phyloP scores from a whole-genome alignment of 2,888 invertebrate genomes.

The Halictus ligatus region DNA sequence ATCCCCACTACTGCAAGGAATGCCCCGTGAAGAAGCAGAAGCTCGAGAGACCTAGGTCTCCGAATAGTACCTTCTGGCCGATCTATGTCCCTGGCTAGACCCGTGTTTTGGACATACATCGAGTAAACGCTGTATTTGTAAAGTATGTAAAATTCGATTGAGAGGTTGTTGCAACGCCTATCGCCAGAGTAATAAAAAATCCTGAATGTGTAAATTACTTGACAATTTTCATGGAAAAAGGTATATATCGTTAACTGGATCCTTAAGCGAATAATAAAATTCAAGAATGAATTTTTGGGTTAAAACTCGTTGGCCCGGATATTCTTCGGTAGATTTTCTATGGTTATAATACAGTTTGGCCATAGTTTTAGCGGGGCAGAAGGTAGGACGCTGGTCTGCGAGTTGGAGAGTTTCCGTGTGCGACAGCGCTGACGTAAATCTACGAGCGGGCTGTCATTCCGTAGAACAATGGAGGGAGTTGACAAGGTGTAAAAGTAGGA shows the following conservation, averaged over 20 bases:
- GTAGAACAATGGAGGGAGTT: conserved; percentile 11
- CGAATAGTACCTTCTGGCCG: too few species aligned
- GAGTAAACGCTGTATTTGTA: too few species aligned
- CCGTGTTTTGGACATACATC: too few species aligned
- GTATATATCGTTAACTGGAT: too few species aligned
- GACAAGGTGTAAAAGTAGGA: conserved; percentile 17
- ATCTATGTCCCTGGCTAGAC: too few species aligned
- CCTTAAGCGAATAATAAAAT: not conserved
- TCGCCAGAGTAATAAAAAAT: too few species aligned
- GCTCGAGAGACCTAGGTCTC: too few species aligned
- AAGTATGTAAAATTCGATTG: too few species aligned
- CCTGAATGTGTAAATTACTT: not conserved
- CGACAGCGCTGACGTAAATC: conserved; percentile 12
- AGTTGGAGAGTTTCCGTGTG: not conserved
- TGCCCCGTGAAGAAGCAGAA: too few species aligned
- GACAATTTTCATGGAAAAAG: not conserved
- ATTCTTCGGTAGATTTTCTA: not conserved
- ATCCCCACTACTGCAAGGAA: too few species aligned
- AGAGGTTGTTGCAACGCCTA: too few species aligned
- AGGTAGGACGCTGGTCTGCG: not conserved
- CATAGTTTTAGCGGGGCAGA: not conserved
- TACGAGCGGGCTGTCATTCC: not conserved
- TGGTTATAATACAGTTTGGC: not conserved
- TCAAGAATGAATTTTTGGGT: not conserved
- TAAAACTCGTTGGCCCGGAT: not conserved